A percentile compares a stretch with the other conserved stretches of the same genome.
These are phyloP conservation scores for Callionymus lyra DNA, from an alignment of 2,113 vertebrate genomes.

Conservation along the genomic window DNA sequence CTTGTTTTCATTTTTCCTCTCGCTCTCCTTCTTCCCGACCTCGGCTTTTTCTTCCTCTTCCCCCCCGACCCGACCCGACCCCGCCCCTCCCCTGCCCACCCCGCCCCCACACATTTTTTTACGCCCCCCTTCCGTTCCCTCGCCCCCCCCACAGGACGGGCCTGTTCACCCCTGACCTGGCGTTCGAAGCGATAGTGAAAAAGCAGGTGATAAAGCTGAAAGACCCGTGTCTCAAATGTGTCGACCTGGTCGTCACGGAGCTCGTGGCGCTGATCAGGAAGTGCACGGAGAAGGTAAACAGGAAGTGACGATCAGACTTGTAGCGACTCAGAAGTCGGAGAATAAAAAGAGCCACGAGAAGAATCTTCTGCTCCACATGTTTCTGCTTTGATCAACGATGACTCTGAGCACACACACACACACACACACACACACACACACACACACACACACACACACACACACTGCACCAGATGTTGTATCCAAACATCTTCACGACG, in stretches of 20 bases:
- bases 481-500: no score
- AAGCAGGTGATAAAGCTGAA: conserved; percentile 97
- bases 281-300: conserved; percentile 86
- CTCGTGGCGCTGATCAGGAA: conserved; percentile 85
- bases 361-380: no score
- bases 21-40: conserved; percentile 14
- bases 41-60: conserved; percentile 14
- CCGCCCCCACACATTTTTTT: no score
- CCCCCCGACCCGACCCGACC: conserved; percentile 15
- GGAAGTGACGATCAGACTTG: conserved; percentile 9
- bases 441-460: no score
- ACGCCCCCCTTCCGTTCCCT: no score
- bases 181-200: conserved; percentile 97
- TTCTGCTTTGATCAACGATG: no score
- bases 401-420: no score
- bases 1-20: conserved; percentile 22
- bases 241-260: conserved; percentile 92
- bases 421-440: no score
- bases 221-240: conserved; percentile 94
- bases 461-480: no score
- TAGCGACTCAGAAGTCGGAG: no score
- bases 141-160: conserved; percentile 77
- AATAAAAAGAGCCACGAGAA: no score
- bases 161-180: conserved; percentile 94
- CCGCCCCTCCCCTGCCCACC: conserved; percentile 24